phyloP scores from a whole-genome alignment of 2,113 vertebrate species.

The Aegotheles bennettii region DNA sequence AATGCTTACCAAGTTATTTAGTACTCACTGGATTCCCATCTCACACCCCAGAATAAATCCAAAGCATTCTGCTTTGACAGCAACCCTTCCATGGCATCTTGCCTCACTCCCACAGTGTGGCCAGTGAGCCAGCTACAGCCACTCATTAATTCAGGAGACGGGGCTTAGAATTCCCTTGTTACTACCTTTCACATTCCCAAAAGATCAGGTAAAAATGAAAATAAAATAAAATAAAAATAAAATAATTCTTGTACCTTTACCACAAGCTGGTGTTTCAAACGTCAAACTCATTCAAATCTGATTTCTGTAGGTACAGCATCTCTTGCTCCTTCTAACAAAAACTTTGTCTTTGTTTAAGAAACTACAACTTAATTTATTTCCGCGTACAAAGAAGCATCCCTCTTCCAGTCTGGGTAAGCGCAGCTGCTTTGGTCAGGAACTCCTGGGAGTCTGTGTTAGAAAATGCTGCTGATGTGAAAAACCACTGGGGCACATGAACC shows the following conservation, averaged over 20 bases:
- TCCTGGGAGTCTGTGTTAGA: background rate
- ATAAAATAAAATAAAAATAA: no score
- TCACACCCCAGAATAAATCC: background rate
- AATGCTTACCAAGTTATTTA: background rate
- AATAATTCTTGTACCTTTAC: background rate
- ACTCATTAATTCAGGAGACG: background rate
- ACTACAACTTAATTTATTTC: background rate
- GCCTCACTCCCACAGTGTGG: background rate
- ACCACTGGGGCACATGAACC: rapidly evolving
- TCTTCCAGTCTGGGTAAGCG: background rate
- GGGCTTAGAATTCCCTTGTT: background rate
- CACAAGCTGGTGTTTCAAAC: background rate
- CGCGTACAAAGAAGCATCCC: background rate
- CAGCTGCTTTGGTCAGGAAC: background rate
- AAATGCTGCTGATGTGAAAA: background rate
- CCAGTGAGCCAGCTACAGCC: background rate
- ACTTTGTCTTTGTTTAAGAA: background rate
- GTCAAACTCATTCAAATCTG: background rate
- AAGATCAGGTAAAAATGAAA: background rate
- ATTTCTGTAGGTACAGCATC: background rate
- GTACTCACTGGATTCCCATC: background rate
- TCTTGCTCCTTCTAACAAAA: background rate
- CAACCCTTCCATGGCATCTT: background rate
- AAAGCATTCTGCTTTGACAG: background rate
- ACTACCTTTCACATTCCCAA: background rate